Evolutionary conservation across 1,140 invertebrate genomes (phyloP), one percentile per base, ranked within the genome.

Genomic region (Anastatus disparis): DNA sequence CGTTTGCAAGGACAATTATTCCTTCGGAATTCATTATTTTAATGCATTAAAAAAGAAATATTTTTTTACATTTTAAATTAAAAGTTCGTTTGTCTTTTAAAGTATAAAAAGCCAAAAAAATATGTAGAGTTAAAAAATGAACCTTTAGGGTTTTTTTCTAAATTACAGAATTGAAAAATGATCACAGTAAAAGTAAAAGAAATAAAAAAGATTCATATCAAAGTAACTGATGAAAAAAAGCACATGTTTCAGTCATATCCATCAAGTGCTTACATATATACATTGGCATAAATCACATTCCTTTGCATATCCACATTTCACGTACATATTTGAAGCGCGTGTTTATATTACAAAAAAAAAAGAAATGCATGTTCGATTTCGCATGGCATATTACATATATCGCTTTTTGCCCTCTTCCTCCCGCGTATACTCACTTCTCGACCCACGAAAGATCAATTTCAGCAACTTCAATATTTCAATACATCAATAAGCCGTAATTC

Each of bases 391-490:
- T n/a, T n/a, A n/a, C n/a, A n/a, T 55, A 50, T 31, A 22, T 22
- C 22, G 56, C 56, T 61, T 69, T n/a, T n/a, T n/a, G n/a, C n/a
- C n/a, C n/a, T n/a, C n/a, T n/a, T n/a, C n/a, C n/a, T n/a, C 20
- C 15, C 56, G 44, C 24, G 24, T 29, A 53, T 50, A 29, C 31
- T 63, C 31, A 27, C 31, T 50, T 53, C 26, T 8, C n/a, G n/a
- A n/a, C n/a, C n/a, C 44, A 46, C 71, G 71, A 75, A 66, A 67
- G 27, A 40, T 72, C 67, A 68, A 75, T 71, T 62, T 53, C 15
- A 67, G n/a, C n/a, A n/a, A n/a, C n/a, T n/a, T n/a, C n/a, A n/a
- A n/a, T n/a, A n/a, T n/a, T n/a, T n/a, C n/a, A n/a, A n/a, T n/a
- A n/a, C n/a, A n/a, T n/a, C n/a, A n/a, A n/a, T n/a, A n/a, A n/a